Evolutionary conservation across 92 coral and sea anemone species (phyloP), one percentile per base, ranked within the genome.

Genomic region (Pocillopora grandis): DNA sequence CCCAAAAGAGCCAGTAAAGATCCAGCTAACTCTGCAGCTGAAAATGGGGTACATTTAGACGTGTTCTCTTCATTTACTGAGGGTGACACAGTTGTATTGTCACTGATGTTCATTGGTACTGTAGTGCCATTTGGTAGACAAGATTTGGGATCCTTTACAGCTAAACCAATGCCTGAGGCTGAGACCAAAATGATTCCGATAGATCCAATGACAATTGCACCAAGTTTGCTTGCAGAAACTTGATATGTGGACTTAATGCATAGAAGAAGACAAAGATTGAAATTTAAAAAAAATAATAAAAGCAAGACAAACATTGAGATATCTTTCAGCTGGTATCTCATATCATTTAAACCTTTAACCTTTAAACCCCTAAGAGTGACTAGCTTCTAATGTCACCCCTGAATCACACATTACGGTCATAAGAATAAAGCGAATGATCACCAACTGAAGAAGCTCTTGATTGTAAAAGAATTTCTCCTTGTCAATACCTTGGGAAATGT

Each of bases 1-100:
- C 99, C 96, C 85, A 86, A 69, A 84, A 96, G 85, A 20, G 95
- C 93, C 42, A 96, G 61, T 69, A 94, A 76, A 20, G 95, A 81
- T 36, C 86, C 33, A 15, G 88, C 70, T 58, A 92, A 85, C 37
- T 90, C 91, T 18, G 37, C 56, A 72, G 61, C 21, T 23, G 93
- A 92, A 56, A 62, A 86, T 20, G 88, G 85, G 15, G 72, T 78
- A 71, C 93, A 87, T 27, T 27, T 27, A 12, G 72, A 13, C 52
- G 21, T 66, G 55, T 70, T 58, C 18, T 18, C 7, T 49, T 75
- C 52, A 3, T 42, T 7, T 42, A 52, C 12, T 20, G 31, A n/a
- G 59, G 52, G 19, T 27, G 55, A 13, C 58, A 27, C 85, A 52
- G 83, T 72, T 42, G 35, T 65, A 37, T 81, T 63, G 58, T 52